A percentile compares a stretch with the other conserved stretches of the same genome.
phyloP scores from a whole-genome alignment of 1,140 invertebrate species.

The Aphelenchoides besseyi region DNA sequence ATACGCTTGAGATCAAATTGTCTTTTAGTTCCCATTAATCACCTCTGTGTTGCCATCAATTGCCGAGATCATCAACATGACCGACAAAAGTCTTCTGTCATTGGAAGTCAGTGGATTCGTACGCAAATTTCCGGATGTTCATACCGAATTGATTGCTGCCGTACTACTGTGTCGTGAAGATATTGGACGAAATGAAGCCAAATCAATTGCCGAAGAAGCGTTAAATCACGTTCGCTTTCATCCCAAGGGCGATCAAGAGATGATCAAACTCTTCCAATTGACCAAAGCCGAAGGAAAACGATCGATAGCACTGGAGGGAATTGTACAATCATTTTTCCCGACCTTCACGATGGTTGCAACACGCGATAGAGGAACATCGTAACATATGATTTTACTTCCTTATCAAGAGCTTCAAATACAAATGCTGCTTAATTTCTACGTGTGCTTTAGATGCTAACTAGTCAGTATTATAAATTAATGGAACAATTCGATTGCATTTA shows the following conservation, averaged over 20 bases:
- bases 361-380: background rate
- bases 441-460: too few species aligned
- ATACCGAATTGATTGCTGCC: conserved; percentile 33
- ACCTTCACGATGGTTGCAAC: background rate
- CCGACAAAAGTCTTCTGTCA: conserved; percentile 39
- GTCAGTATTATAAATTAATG: too few species aligned
- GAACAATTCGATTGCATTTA: too few species aligned
- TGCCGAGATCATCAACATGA: conserved; percentile 46
- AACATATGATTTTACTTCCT: too few species aligned
- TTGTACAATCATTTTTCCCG: background rate
- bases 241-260: conserved; percentile 46
- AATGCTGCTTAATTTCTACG: too few species aligned
- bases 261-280: conserved; percentile 41
- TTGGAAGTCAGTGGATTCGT: conserved; percentile 42
- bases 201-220: conserved; percentile 44
- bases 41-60: conserved; percentile 36
- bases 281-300: conserved; percentile 27
- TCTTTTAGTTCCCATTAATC: conserved; percentile 39
- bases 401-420: too few species aligned
- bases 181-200: conserved; percentile 26
- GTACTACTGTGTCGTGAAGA: conserved; percentile 21
- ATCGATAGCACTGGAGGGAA: background rate
- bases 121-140: conserved; percentile 49
- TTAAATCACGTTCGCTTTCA: conserved; percentile 37
- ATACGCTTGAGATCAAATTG: background rate